Conservation (phyloP, 2,113 vertebrate genomes). For the Diadophis punctatus region DNA sequence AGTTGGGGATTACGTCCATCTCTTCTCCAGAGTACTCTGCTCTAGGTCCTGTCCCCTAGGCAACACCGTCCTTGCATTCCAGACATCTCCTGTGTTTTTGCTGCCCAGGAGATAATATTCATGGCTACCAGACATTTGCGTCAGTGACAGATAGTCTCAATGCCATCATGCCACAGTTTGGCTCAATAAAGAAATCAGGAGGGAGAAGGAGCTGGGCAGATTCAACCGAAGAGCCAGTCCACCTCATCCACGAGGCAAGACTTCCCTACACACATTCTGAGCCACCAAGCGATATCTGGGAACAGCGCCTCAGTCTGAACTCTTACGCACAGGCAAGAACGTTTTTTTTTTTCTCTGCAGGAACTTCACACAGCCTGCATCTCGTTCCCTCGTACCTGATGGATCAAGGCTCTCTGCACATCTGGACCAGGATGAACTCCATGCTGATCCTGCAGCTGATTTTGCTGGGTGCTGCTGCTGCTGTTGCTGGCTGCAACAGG, state of each 20-base stretch:
- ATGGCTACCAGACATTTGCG: conserved; percentile 62
- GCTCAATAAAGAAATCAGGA: background rate
- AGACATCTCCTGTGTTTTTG: conserved; percentile 63
- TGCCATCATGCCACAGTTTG: conserved; percentile 53
- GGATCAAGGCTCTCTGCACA: conserved; percentile 15
- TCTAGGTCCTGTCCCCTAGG: background rate
- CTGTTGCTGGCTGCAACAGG: conserved; percentile 48
- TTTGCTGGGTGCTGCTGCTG: conserved; percentile 32
- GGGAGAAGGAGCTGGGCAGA: background rate
- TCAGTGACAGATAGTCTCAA: conserved; percentile 69
- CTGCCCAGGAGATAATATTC: conserved; percentile 68
- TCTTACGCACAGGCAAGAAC: background rate
- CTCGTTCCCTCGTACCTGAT: conserved; percentile 56
- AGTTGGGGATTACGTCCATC: background rate
- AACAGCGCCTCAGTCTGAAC: background rate
- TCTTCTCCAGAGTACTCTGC: background rate
- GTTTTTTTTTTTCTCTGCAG: background rate
- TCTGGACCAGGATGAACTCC: background rate
- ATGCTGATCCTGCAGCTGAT: conserved; percentile 65
- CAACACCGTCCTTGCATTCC: conserved; percentile 62
- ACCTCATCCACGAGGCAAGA: background rate
- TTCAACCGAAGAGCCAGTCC: background rate
- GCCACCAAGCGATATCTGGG: background rate
- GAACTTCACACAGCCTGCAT: background rate
- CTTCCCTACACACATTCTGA: background rate